Percentiles rank a stretch among this genome's conserved stretches.
Conservation (phyloP, 2,113 vertebrate species). For the Pterocles orientalis region DNA sequence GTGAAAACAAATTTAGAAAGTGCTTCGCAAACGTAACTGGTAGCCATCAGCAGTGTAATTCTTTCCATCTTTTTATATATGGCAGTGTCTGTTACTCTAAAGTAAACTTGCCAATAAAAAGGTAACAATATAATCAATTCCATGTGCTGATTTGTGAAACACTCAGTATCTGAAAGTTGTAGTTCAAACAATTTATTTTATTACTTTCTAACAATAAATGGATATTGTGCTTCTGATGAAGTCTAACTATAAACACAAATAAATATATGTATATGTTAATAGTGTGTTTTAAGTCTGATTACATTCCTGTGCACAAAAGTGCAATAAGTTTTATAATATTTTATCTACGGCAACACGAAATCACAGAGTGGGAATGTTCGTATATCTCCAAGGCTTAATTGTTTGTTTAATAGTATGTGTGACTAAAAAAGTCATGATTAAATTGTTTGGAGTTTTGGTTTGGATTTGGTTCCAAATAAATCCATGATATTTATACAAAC, state of each 20-base stretch:
- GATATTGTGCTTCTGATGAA: neutral
- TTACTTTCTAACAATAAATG: neutral
- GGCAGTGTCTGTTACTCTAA: neutral
- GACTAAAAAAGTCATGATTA: slow-evolving; percentile 36
- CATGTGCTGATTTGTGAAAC: neutral
- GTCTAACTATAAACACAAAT: neutral
- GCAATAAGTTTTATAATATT: neutral
- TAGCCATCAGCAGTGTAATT: neutral
- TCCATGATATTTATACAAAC: slow-evolving; percentile 37
- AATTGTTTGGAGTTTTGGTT: slow-evolving; percentile 43
- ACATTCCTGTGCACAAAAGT: neutral
- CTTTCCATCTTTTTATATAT: neutral
- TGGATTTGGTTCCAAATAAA: slow-evolving; percentile 1
- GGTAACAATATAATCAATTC: neutral
- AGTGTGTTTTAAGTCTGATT: neutral
- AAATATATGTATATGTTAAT: neutral
- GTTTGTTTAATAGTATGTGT: slow-evolving; percentile 8
- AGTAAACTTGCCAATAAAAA: neutral
- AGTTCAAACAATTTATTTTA: neutral
- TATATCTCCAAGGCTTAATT: slow-evolving; percentile 7
- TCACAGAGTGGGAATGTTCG: neutral
- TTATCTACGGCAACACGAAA: neutral
- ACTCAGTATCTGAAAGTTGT: neutral
- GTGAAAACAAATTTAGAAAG: neutral
- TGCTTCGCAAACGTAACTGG: neutral